phyloP scores from a whole-genome alignment of 2,888 invertebrate species.

The Mylabris sibirica region DNA sequence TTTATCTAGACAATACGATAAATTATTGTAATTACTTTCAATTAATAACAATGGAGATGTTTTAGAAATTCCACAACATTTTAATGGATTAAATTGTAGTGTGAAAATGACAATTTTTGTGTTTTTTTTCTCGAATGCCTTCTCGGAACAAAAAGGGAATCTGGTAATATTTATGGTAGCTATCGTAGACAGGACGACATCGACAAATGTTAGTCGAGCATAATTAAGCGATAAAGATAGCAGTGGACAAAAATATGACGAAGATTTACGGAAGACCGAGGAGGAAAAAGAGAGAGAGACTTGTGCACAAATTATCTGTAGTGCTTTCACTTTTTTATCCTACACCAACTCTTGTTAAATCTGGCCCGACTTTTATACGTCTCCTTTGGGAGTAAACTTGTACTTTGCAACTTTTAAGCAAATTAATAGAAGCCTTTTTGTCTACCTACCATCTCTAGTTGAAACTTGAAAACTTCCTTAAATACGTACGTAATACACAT shows the following conservation, averaged over 20 bases:
- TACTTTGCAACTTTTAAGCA: constrained; percentile 17
- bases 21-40: background rate
- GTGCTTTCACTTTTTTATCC: constrained; percentile 22
- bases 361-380: constrained; percentile 21
- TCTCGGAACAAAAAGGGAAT: background rate
- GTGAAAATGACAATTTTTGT: constrained; percentile 16
- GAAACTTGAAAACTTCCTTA: background rate
- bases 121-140: background rate
- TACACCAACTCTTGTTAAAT: constrained; percentile 18
- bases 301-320: constrained; percentile 19
- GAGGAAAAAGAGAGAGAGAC: constrained; percentile 19
- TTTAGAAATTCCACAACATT: background rate
- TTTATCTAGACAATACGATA: constrained; percentile 18
- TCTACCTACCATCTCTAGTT: background rate
- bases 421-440: constrained; percentile 20
- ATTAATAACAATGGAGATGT: background rate
- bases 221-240: constrained; percentile 18
- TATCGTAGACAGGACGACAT: background rate
- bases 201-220: background rate
- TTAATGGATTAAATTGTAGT: constrained; percentile 24
- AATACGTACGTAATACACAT: background rate
- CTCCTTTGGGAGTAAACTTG: constrained; percentile 28
- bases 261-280: constrained; percentile 15
- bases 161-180: background rate
- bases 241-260: constrained; percentile 7